Conservation (phyloP, 2,113 vertebrate species). For the Hassar affinis region DNA sequence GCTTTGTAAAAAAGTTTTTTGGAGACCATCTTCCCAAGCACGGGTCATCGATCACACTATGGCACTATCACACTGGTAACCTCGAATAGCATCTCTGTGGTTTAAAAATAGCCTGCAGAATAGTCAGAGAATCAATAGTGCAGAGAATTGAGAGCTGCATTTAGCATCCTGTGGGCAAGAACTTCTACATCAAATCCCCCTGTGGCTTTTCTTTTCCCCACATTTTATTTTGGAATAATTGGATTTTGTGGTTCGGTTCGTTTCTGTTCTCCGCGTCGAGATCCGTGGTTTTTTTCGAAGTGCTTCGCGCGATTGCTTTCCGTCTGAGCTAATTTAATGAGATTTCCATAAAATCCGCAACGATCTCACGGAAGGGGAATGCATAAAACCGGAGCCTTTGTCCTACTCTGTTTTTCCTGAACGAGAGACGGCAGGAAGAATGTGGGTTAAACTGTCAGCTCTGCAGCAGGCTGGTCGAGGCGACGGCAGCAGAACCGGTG, state of each 20-base stretch:
- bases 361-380: neutral
- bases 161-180: conserved; percentile 7
- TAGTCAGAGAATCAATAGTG: conserved; percentile 26
- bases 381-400: neutral
- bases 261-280: neutral
- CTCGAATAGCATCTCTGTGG: neutral
- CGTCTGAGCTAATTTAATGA: neutral
- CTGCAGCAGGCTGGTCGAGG: conserved; percentile 48
- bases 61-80: neutral
- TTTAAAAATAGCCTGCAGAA: neutral
- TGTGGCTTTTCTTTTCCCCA: neutral
- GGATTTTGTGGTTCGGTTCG: neutral
- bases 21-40: conserved; percentile 8
- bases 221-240: neutral
- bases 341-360: neutral
- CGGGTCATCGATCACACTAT: conserved; percentile 5
- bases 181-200: neutral
- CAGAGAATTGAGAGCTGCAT: conserved; percentile 12
- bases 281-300: neutral
- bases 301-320: neutral
- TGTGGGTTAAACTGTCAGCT: conserved; percentile 43
- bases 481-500: conserved; percentile 5
- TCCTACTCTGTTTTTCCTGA: conserved; percentile 10
- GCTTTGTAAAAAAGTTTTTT: neutral
- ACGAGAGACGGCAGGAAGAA: conserved; percentile 19